Evolutionary conservation across 2,888 invertebrate species (phyloP).

Genomic region (Amiota communis): DNA sequence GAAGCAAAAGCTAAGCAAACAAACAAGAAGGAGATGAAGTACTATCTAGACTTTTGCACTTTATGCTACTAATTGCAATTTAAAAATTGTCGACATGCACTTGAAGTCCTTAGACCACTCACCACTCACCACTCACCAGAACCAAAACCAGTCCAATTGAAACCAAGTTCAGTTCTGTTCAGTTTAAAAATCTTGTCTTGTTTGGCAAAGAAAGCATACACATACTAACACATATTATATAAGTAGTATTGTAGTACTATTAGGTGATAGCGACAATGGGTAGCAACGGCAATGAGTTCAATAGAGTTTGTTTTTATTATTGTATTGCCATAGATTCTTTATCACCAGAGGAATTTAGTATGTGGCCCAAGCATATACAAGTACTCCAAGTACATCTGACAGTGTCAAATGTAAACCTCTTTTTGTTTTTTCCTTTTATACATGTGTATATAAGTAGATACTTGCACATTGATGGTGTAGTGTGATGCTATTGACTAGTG

Average conservation of each 20-base stretch:
- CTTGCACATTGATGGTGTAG: too few species aligned
- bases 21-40: neutral
- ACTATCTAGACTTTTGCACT: slow-evolving; percentile 12
- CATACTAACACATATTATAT: too few species aligned
- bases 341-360: neutral
- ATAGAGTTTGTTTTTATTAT: neutral
- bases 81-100: slow-evolving; percentile 37
- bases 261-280: neutral
- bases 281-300: neutral
- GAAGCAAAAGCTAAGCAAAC: neutral
- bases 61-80: slow-evolving; percentile 38
- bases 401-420: slow-evolving; percentile 3
- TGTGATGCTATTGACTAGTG: too few species aligned
- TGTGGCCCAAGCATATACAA: neutral
- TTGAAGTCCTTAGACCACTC: neutral
- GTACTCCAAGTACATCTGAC: neutral
- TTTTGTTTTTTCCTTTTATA: too few species aligned
- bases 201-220: too few species aligned
- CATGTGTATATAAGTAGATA: too few species aligned
- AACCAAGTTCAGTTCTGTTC: too few species aligned
- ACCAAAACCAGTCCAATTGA: too few species aligned
- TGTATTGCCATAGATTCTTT: neutral
- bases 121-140: too few species aligned
- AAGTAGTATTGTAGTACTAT: neutral
- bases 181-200: too few species aligned